Evolutionary conservation across 2,797 vertebrate genomes (phyloP).

Genomic region (Xenops minutus): DNA sequence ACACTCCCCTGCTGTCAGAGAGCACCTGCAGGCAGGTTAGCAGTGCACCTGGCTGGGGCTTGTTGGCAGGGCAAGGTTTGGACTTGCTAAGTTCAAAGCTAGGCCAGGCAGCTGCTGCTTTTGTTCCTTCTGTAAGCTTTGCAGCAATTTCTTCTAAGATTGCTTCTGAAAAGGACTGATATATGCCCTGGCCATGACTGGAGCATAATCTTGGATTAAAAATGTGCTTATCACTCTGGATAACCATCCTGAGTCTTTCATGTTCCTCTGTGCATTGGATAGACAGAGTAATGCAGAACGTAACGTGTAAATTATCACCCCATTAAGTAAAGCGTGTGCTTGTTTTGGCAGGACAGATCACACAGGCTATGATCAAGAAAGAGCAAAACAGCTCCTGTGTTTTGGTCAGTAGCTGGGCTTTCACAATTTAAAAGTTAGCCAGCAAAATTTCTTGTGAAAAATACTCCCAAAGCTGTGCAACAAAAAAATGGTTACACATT

Average conservation of each 20-base stretch:
- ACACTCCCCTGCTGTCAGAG: neutral
- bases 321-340: neutral
- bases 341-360: neutral
- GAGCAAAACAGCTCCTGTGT: neutral
- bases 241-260: neutral
- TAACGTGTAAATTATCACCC: neutral
- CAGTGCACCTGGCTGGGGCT: neutral
- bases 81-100: neutral
- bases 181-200: neutral
- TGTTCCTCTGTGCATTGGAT: neutral
- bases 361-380: neutral
- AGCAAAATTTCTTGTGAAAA: neutral
- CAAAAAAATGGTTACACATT: neutral
- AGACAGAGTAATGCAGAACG: neutral
- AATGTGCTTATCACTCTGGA: neutral
- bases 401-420: neutral
- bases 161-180: neutral
- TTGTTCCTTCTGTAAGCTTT: neutral
- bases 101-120: neutral
- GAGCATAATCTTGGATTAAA: neutral
- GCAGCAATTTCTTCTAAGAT: neutral
- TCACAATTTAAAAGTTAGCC: neutral
- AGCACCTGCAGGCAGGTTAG: neutral
- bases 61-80: neutral
- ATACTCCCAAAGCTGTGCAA: neutral